Evolutionary conservation across 2,113 vertebrate genomes (phyloP).

Genomic region (Thermophis baileyi): DNA sequence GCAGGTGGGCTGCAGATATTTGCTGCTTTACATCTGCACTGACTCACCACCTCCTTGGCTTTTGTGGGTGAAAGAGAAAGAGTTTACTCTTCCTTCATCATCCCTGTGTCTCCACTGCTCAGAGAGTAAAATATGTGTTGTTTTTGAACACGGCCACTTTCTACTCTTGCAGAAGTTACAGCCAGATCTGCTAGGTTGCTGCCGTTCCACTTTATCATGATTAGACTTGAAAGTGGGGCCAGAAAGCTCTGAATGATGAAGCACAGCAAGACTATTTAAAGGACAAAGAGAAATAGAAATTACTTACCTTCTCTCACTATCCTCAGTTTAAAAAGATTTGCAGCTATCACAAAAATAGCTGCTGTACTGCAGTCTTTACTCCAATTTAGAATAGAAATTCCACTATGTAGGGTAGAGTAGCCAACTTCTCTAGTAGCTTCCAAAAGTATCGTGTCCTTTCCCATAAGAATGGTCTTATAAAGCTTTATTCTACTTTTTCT

Average conservation of each 20-base stretch:
- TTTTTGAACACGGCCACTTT: neutral
- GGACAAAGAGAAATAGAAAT: neutral
- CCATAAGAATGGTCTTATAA: neutral
- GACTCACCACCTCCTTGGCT: neutral
- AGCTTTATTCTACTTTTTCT: neutral
- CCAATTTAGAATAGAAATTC: neutral
- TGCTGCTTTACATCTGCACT: neutral
- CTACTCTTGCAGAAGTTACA: neutral
- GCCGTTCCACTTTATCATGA: neutral
- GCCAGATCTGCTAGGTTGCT: neutral
- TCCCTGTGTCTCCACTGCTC: neutral
- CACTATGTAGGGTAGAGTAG: neutral
- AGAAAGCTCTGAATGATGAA: neutral
- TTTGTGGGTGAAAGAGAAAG: neutral
- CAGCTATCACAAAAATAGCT: neutral
- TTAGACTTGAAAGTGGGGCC: neutral
- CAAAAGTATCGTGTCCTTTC: neutral
- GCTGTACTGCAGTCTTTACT: neutral
- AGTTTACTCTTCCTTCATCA: neutral
- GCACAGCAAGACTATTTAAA: neutral
- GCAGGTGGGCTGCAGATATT: neutral
- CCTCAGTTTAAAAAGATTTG: neutral
- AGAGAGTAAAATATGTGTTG: neutral
- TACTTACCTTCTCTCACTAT: neutral
- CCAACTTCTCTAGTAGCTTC: neutral